A percentile compares a stretch with the other conserved stretches of the same genome.
phyloP scores from a whole-genome alignment of 2,888 invertebrate genomes.

The Tinea pellionella region DNA sequence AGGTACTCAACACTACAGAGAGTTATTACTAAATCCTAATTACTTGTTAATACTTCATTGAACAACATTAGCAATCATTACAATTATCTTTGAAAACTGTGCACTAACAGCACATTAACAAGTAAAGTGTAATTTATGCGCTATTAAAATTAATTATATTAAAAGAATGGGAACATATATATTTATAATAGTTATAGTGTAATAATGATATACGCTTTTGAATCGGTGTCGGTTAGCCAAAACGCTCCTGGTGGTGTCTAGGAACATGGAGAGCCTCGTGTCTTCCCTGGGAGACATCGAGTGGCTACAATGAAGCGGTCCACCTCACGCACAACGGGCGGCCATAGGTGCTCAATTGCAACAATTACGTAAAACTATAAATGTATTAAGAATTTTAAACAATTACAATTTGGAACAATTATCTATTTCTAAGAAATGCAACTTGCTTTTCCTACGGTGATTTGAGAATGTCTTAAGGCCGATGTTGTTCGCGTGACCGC shows the following conservation, averaged over 20 bases:
- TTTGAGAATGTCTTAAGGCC: not conserved
- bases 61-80: not conserved
- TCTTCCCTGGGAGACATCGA: too few species aligned
- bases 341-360: too few species aligned
- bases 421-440: not conserved
- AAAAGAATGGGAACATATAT: too few species aligned
- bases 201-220: too few species aligned
- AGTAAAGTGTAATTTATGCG: not conserved
- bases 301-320: too few species aligned
- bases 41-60: not conserved
- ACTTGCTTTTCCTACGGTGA: not conserved
- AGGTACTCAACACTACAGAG: not conserved
- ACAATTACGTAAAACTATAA: too few species aligned
- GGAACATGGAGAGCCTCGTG: too few species aligned
- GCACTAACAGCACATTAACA: not conserved
- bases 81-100: not conserved
- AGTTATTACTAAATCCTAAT: not conserved
- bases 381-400: not conserved
- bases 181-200: too few species aligned
- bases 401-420: not conserved
- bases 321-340: too few species aligned
- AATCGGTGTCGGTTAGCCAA: too few species aligned
- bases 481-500: constrained; percentile 44
- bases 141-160: not conserved
- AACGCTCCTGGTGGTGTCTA: too few species aligned